phyloP scores from a whole-genome alignment of 23 tunicate species.

The Phallusia fumigata region DNA sequence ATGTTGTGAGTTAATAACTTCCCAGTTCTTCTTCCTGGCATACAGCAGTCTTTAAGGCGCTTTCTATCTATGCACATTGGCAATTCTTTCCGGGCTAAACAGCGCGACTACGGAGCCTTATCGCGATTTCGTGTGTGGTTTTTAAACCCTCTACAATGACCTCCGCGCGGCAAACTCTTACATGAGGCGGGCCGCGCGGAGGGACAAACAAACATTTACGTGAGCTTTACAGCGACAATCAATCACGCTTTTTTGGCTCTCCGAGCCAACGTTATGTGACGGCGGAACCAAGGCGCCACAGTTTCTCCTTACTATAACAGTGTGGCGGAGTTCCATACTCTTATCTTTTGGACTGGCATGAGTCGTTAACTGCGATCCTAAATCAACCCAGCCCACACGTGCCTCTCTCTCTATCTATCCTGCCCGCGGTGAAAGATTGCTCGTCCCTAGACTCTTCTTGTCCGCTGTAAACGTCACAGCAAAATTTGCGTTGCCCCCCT shows the following conservation, averaged over 20 bases:
- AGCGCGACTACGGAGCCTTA: too few species aligned
- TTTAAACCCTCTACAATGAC: not conserved
- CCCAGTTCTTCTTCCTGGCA: too few species aligned
- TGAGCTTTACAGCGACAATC: conserved; percentile 11
- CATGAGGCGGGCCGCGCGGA: not conserved
- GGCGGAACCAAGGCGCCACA: not conserved
- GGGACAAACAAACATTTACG: conserved; percentile 10
- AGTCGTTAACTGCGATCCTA: conserved; percentile 2
- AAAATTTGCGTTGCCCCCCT: too few species aligned
- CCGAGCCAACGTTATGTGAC: not conserved
- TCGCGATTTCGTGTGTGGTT: too few species aligned
- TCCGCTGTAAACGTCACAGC: too few species aligned
- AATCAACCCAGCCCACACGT: not conserved
- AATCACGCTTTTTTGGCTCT: not conserved
- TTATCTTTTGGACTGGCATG: not conserved
- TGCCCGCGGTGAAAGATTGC: too few species aligned
- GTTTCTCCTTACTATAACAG: not conserved
- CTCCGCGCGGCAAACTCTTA: not conserved
- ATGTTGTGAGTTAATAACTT: too few species aligned
- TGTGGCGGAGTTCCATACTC: not conserved
- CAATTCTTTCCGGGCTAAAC: too few species aligned
- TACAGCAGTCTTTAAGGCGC: too few species aligned
- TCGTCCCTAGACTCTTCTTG: too few species aligned
- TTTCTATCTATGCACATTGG: too few species aligned
- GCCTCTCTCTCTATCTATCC: not conserved